Evolutionary conservation across 2,888 invertebrate species (phyloP).

Genomic region (Polydrusus tereticollis): DNA sequence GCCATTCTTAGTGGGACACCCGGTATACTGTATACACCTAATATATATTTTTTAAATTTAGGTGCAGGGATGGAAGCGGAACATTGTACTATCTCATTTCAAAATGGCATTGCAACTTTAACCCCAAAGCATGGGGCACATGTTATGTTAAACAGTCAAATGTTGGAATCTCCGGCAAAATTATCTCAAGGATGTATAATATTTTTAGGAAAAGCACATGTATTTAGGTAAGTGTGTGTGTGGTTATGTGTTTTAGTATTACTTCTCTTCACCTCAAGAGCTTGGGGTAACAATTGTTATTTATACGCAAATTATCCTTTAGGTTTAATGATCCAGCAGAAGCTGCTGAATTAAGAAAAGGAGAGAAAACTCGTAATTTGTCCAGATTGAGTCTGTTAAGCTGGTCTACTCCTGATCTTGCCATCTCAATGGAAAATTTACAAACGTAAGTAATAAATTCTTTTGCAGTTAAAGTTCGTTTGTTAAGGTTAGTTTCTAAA

Average conservation of each 20-base stretch:
- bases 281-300: neutral
- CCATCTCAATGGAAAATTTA: slow-evolving; percentile 78
- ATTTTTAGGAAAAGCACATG: slow-evolving; percentile 73
- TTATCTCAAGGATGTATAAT: slow-evolving; percentile 83
- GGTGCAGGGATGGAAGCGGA: slow-evolving; percentile 79
- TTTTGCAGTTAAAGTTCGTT: neutral
- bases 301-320: neutral
- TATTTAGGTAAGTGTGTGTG: slow-evolving; percentile 65
- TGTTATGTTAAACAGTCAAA: slow-evolving; percentile 87
- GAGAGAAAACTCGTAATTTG: slow-evolving; percentile 79
- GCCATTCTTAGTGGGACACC: no score
- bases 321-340: slow-evolving; percentile 92
- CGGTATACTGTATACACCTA: no score
- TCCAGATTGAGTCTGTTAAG: slow-evolving; percentile 85
- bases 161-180: slow-evolving; percentile 82
- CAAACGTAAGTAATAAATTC: slow-evolving; percentile 57
- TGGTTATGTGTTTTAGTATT: no score
- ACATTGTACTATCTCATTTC: slow-evolving; percentile 82
- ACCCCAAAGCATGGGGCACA: slow-evolving; percentile 79
- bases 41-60: neutral
- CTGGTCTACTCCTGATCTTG: slow-evolving; percentile 86
- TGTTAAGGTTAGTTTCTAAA: no score
- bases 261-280: neutral
- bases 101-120: slow-evolving; percentile 80
- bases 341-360: slow-evolving; percentile 85